These are phyloP conservation scores for Geopemphigus sp. DNA, from an alignment of 1,140 invertebrate genomes.

Conservation along the genomic window DNA sequence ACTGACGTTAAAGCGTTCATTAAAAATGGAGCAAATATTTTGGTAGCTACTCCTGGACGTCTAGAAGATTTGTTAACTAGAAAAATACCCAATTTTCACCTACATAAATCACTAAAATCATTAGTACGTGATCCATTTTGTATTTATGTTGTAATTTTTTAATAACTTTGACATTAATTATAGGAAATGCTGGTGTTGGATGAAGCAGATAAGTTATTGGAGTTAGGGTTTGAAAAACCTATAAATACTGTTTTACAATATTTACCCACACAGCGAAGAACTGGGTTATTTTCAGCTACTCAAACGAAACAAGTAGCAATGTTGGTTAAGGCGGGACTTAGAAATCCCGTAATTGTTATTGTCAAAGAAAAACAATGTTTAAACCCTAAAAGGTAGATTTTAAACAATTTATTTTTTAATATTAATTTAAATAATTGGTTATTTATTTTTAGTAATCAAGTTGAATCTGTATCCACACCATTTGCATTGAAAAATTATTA, in stretches of 20 bases:
- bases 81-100: slow-evolving; percentile 60
- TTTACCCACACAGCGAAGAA: slow-evolving; percentile 88
- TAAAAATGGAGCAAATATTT: slow-evolving; percentile 75
- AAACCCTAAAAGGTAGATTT: slow-evolving; percentile 46
- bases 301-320: slow-evolving; percentile 93
- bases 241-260: slow-evolving; percentile 87
- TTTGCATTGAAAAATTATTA: slow-evolving; percentile 80
- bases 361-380: slow-evolving; percentile 80
- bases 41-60: slow-evolving; percentile 88
- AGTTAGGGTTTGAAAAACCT: slow-evolving; percentile 86
- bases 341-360: slow-evolving; percentile 89
- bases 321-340: slow-evolving; percentile 85
- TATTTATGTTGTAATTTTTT: neutral
- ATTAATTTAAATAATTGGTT: neutral
- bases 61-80: slow-evolving; percentile 81
- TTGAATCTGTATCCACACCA: slow-evolving; percentile 67
- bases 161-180: slow-evolving; percentile 53
- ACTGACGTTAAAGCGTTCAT: slow-evolving; percentile 71
- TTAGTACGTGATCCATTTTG: slow-evolving; percentile 60
- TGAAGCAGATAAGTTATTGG: slow-evolving; percentile 93
- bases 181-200: slow-evolving; percentile 92
- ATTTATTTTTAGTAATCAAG: slow-evolving; percentile 32
- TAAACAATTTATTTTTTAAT: neutral
- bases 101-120: slow-evolving; percentile 68
- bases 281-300: slow-evolving; percentile 97